Conservation (phyloP, 2,888 invertebrate genomes). For the Zaprionus lineosus region DNA sequence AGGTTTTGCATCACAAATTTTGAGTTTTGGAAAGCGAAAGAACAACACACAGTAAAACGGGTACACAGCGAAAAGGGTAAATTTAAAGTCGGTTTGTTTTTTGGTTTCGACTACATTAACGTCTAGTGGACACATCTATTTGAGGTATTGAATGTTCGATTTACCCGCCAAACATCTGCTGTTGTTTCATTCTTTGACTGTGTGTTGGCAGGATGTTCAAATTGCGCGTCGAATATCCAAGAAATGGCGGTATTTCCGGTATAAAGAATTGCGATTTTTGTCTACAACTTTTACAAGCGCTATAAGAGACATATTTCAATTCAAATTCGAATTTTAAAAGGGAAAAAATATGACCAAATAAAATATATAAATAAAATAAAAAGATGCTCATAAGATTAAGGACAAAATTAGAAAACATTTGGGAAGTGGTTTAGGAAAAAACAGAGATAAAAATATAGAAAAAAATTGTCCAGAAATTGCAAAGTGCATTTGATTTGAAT, state of each 20-base stretch:
- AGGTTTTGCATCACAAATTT: slow-evolving; percentile 43
- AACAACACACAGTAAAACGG: slow-evolving; percentile 37
- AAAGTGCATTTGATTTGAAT: background rate
- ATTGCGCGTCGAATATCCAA: slow-evolving; percentile 82
- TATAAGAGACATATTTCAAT: slow-evolving; percentile 41
- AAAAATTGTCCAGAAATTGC: background rate
- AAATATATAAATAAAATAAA: slow-evolving; percentile 3
- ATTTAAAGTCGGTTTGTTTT: background rate
- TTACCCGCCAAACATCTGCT: slow-evolving; percentile 81
- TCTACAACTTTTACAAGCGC: slow-evolving; percentile 83
- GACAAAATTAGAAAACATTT: no score
- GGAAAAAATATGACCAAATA: background rate
- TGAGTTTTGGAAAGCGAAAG: slow-evolving; percentile 30
- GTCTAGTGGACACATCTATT: slow-evolving; percentile 13
- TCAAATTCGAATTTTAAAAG: background rate
- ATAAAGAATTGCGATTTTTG: slow-evolving; percentile 79
- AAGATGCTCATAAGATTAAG: no score
- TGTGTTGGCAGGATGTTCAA: slow-evolving; percentile 75
- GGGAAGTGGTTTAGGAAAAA: no score
- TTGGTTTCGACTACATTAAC: slow-evolving; percentile 4
- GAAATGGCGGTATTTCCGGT: slow-evolving; percentile 82
- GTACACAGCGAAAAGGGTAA: slow-evolving; percentile 14
- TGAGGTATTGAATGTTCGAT: slow-evolving; percentile 44
- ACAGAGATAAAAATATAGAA: background rate
- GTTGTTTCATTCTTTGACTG: slow-evolving; percentile 79